Evolutionary conservation across 2,797 vertebrate species (phyloP), one percentile per base, ranked within the genome.

Genomic region (Anolis apletophallus): DNA sequence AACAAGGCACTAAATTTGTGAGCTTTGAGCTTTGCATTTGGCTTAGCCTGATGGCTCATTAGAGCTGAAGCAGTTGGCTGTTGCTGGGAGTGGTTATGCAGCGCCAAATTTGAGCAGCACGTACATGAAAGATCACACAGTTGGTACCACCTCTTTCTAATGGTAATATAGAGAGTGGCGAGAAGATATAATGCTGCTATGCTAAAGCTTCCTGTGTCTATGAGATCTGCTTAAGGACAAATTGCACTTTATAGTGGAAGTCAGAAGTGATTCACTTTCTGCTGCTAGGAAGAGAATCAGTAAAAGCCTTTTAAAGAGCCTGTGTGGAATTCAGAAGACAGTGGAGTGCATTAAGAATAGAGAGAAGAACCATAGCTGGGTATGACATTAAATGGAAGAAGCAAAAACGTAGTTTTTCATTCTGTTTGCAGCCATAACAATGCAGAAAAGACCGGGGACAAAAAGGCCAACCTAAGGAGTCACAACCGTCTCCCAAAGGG

Each of bases 281-380:
- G 36, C 61, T 85, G 61, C 54, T 61, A 64, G 1, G 80, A 32
- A 17, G 67, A 5, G 32, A 80, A 8, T 80, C 67, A 46, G 23
- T 83, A 89, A 88, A 86, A 80, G 11, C 5, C 72, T 87, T 86
- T 91, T 83, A 89, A 80, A 90, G 46, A 10, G 85, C 55, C 0
- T 74, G 36, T 54, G 64, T 40, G 46, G 68, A 21, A 64, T 1
- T 79, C 5, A 59, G 64, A 0, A 80, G 67, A 23, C 5, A 10
- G 36, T 46, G 85, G 86, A 84, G 50, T 81, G 77, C 1, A 12
- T 67, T 16, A 80, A 88, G 21, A 72, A 14, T 76, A 76, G 52
- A 12, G 5, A 21, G 1, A 81, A 85, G 80, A 79, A 17, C 1
- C 57, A 86, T 46, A 93, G 36, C 34, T 17, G 59, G 46, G 46